A percentile compares a stretch with the other conserved stretches of the same genome.
Evolutionary conservation across 2,797 vertebrate genomes (phyloP).

Genomic region (Brachyalestes nurse): DNA sequence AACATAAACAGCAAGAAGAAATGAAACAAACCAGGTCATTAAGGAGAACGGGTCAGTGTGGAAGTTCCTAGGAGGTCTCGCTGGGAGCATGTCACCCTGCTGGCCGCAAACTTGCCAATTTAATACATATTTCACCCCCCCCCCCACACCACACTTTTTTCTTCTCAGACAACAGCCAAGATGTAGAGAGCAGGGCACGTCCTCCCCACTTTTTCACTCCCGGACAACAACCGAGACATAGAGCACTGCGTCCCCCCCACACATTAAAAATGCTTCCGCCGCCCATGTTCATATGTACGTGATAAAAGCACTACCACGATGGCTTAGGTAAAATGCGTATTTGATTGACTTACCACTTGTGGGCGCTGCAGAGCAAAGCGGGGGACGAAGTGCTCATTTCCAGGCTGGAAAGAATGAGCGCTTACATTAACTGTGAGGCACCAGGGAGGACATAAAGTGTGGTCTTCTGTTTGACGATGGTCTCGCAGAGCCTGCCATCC

Average conservation of each 20-base stretch:
- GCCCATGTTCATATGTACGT: not conserved
- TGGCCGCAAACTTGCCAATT: no score
- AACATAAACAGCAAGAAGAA: conserved; percentile 23
- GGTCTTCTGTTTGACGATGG: conserved; percentile 74
- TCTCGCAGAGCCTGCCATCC: conserved; percentile 73
- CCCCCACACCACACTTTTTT: no score
- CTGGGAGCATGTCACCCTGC: no score
- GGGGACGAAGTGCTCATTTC: conserved; percentile 80
- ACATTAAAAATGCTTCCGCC: no score
- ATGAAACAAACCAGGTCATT: not conserved
- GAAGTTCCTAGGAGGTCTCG: no score
- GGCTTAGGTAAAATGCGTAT: not conserved
- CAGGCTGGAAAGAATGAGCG: conserved; percentile 82
- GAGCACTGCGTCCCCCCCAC: no score
- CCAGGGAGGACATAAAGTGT: conserved; percentile 83
- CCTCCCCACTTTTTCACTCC: no score
- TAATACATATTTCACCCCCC: no score
- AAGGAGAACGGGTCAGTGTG: not conserved
- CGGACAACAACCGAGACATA: no score
- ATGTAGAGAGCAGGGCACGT: no score
- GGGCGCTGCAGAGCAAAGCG: conserved; percentile 77
- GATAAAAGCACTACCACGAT: not conserved
- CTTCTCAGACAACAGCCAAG: no score
- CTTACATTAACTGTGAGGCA: conserved; percentile 84
- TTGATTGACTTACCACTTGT: conserved; percentile 76